A percentile compares a stretch with the other conserved stretches of the same genome.
These are phyloP conservation scores for Troglohyphantes excavatus DNA, from an alignment of 2,888 invertebrate species.

Conservation along the genomic window DNA sequence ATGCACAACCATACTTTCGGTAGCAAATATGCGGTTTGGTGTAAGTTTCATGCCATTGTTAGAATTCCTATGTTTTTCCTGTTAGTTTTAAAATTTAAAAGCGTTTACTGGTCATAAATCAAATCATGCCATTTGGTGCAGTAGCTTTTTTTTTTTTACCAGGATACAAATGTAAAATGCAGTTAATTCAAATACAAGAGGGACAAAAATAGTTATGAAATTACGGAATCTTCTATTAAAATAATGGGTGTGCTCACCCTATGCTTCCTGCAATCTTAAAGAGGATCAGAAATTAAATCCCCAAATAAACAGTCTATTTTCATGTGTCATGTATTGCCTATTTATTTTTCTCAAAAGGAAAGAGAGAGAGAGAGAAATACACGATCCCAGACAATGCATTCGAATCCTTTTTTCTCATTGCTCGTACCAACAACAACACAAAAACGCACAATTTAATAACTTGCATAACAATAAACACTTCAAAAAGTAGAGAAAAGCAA, in stretches of 20 bases:
- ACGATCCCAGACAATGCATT: slow-evolving; percentile 32
- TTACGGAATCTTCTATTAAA: background rate
- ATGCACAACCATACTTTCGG: too few species aligned
- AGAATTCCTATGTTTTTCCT: too few species aligned
- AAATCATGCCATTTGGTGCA: too few species aligned
- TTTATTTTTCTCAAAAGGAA: background rate
- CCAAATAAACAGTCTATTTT: slow-evolving; percentile 9
- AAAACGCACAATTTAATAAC: slow-evolving; percentile 64
- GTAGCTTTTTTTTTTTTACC: too few species aligned
- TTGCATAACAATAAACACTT: slow-evolving; percentile 72
- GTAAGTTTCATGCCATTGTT: too few species aligned
- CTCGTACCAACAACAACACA: background rate
- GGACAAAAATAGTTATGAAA: background rate
- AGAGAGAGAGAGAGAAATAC: background rate
- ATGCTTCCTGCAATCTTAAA: background rate
- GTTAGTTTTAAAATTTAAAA: too few species aligned
- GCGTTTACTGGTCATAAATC: too few species aligned
- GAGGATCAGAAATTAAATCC: slow-evolving; percentile 9
- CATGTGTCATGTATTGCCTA: background rate
- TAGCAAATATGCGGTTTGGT: too few species aligned
- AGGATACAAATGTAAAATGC: too few species aligned
- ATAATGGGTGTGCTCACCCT: background rate
- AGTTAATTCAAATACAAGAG: background rate
- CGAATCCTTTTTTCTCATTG: background rate
- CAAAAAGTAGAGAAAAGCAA: slow-evolving; percentile 19